A percentile compares a stretch with the other conserved stretches of the same genome.
These are phyloP conservation scores for Plestiodon gilberti DNA, from an alignment of 2,113 vertebrate genomes.

Conservation along the genomic window DNA sequence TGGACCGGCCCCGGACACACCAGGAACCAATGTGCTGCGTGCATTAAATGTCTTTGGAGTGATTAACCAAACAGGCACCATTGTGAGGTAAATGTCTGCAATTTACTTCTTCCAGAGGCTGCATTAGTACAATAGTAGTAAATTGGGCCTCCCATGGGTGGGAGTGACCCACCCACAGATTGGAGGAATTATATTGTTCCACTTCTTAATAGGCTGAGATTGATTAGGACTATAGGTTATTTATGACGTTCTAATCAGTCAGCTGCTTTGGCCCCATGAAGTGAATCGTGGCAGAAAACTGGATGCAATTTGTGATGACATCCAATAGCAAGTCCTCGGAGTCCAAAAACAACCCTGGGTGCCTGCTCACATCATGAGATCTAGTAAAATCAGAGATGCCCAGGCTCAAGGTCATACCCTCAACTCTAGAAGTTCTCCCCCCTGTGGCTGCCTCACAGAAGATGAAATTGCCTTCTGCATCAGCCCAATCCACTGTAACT, in stretches of 20 bases:
- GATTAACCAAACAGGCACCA: background rate
- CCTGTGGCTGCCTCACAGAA: background rate
- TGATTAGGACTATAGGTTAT: background rate
- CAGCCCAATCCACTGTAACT: too few relatives aligned
- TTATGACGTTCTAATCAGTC: background rate
- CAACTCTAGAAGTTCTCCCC: background rate
- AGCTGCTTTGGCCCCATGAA: background rate
- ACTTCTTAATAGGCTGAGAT: background rate
- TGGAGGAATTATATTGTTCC: background rate
- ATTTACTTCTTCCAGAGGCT: background rate
- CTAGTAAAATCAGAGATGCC: background rate
- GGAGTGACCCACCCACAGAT: background rate
- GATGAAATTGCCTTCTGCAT: background rate
- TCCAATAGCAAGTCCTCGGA: background rate
- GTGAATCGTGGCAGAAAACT: background rate
- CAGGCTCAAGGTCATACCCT: background rate
- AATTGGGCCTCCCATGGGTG: background rate
- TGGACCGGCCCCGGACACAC: too few relatives aligned
- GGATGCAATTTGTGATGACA: background rate
- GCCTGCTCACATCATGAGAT: background rate
- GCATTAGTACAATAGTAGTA: background rate
- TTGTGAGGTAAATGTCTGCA: background rate
- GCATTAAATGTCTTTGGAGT: background rate
- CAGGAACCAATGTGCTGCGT: background rate
- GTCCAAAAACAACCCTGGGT: background rate